Evolutionary conservation across 2,888 invertebrate species (phyloP), one percentile per base, ranked within the genome.

Genomic region (Drosophila pseudotakahashii): DNA sequence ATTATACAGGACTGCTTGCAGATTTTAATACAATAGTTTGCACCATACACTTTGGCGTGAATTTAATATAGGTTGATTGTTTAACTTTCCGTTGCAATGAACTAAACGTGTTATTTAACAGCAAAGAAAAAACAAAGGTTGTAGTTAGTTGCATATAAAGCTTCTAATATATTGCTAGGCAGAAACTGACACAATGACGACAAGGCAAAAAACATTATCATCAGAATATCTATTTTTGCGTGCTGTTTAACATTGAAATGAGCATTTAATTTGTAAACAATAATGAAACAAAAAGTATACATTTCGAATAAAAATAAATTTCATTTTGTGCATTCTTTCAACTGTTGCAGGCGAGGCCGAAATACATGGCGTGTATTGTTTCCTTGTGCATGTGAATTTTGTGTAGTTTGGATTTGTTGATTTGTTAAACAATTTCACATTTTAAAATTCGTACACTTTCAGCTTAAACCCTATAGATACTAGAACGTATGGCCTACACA

Each of bases 341-440:
- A 73, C 48, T 64, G 70, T 68, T 67, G 53, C 66, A 67, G 68
- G 66, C 60, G 37, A 45, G 26, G 57, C 36, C 63, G 37, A 32
- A 48, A 34, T 53, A 39, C 44, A 39, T 61, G 16, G 36, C 13
- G 39, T 44, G 50, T 42, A 36, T 36, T 44, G 34, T 59, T 45
- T 34, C 30, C 36, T 10, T 61, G 55, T 52, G 50, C 54, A 19
- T 52, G 30, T 57, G 58, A 59, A 37, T 61, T 55, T 62, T 37
- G 61, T 58, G 52, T 68, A 47, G 54, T 63, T 45, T 71, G 58
- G 73, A 75, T 87, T 82, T 77, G 82, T 87, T 88, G 77, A 85
- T 85, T 82, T 88, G 82, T 88, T 88, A 86, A 73, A 86, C 87
- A 88, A 88, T 83, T 88, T 86, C 86, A 82, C 88, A 82, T 80